Percentiles rank a stretch among this genome's conserved stretches.
Conservation (phyloP, 2,888 invertebrate genomes). For the Ophioninae sp. region DNA sequence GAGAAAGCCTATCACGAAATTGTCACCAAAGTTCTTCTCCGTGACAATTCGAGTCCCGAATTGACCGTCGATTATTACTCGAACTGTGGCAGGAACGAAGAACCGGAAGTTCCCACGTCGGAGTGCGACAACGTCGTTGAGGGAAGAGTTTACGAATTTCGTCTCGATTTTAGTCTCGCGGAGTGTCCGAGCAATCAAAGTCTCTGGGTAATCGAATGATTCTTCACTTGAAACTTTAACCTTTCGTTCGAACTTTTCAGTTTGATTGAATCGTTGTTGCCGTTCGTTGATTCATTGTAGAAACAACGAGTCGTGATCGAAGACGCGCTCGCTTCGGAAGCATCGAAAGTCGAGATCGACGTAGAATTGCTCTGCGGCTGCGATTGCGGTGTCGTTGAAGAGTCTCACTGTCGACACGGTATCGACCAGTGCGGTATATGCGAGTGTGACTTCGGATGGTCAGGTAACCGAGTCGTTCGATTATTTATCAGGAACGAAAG, state of each 20-base stretch:
- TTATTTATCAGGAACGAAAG: neutral
- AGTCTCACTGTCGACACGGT: conserved; percentile 81
- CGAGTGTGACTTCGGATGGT: conserved; percentile 85
- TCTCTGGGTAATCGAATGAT: conserved; percentile 77
- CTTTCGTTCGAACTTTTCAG: neutral
- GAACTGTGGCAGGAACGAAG: conserved; percentile 85
- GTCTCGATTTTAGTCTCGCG: conserved; percentile 84
- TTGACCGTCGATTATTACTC: conserved; percentile 87
- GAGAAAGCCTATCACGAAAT: conserved; percentile 90
- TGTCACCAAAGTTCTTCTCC: conserved; percentile 85
- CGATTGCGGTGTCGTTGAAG: conserved; percentile 83
- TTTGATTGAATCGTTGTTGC: conserved; percentile 24
- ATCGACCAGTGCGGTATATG: conserved; percentile 86
- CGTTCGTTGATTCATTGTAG: conserved; percentile 68
- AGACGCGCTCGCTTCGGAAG: conserved; percentile 88
- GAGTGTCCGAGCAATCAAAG: conserved; percentile 83
- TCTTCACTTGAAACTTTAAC: neutral
- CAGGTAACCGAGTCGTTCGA: conserved; percentile 62
- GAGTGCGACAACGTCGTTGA: conserved; percentile 85
- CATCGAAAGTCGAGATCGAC: conserved; percentile 84
- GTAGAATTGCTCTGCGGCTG: conserved; percentile 90
- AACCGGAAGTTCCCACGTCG: conserved; percentile 81
- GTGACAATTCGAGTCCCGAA: conserved; percentile 84
- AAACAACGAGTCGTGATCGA: conserved; percentile 85
- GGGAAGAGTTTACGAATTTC: conserved; percentile 85